Evolutionary conservation across 1,140 invertebrate genomes (phyloP).

Genomic region (Samia ricini): DNA sequence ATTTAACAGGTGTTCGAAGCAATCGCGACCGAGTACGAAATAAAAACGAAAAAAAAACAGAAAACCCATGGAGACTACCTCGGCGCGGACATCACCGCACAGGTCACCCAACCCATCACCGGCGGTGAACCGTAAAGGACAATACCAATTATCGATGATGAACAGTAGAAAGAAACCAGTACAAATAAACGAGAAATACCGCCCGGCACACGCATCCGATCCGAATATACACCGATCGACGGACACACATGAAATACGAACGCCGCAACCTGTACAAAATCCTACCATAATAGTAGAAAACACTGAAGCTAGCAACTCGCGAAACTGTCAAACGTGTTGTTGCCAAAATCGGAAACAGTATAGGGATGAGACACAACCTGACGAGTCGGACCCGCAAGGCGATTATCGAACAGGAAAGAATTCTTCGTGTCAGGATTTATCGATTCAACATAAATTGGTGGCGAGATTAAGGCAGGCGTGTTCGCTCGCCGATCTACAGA

Average conservation of each 20-base stretch:
- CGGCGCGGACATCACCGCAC: constrained; percentile 47
- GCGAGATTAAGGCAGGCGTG: constrained; percentile 50
- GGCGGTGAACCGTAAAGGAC: constrained; percentile 42
- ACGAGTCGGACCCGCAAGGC: constrained; percentile 20
- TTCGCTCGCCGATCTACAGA: constrained; percentile 56
- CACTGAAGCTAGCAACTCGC: constrained; percentile 28
- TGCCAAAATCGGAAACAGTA: constrained; percentile 16
- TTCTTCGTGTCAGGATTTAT: constrained; percentile 6
- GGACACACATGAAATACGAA: constrained; percentile 13
- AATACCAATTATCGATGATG: constrained; percentile 63
- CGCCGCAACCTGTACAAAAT: constrained; percentile 3
- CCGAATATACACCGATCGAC: constrained; percentile 45
- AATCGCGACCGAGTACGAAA: constrained; percentile 65
- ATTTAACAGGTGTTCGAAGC: constrained; percentile 64
- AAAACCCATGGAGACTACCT: constrained; percentile 35
- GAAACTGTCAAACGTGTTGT: constrained; percentile 23
- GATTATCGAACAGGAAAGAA: neutral
- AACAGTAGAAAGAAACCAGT: constrained; percentile 39
- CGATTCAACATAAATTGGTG: constrained; percentile 49
- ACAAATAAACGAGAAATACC: constrained; percentile 42
- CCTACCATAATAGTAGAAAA: constrained; percentile 23
- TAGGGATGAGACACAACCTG: neutral
- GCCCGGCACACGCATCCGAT: constrained; percentile 46
- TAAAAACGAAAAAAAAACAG: constrained; percentile 42
- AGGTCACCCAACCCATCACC: constrained; percentile 53